Evolutionary conservation across 1,140 invertebrate species (phyloP).

Genomic region (Sycobia sp.): DNA sequence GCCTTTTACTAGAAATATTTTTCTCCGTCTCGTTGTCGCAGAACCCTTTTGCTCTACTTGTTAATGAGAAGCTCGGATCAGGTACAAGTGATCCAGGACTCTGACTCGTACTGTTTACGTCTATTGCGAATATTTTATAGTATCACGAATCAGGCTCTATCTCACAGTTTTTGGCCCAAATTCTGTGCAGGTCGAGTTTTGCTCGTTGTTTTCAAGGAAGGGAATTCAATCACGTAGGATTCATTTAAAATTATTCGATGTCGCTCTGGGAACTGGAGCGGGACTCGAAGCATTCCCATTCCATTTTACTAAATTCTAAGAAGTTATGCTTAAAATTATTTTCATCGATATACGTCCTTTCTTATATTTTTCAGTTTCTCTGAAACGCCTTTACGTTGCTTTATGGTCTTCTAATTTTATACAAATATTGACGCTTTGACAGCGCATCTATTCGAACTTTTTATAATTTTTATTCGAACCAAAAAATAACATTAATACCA

Average conservation of each 20-base stretch:
- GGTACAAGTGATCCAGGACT: too few relatives aligned
- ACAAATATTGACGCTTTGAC: conserved; percentile 15
- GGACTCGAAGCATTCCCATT: conserved; percentile 5
- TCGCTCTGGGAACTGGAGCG: background rate
- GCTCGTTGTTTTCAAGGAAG: too few relatives aligned
- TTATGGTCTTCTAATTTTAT: conserved; percentile 8
- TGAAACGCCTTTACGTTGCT: background rate
- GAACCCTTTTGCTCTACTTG: too few relatives aligned
- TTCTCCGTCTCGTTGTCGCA: background rate
- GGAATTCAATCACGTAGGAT: background rate
- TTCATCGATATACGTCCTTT: conserved; percentile 15
- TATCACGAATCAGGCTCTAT: too few relatives aligned
- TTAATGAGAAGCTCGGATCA: too few relatives aligned
- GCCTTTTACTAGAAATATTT: conserved; percentile 1
- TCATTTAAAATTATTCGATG: conserved; percentile 10
- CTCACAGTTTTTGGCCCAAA: too few relatives aligned
- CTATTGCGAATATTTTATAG: too few relatives aligned
- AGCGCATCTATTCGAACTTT: too few relatives aligned
- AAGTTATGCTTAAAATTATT: conserved; percentile 15
- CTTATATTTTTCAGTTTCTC: background rate
- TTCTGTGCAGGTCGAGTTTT: too few relatives aligned
- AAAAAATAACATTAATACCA: too few relatives aligned
- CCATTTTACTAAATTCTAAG: conserved; percentile 6
- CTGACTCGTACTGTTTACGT: too few relatives aligned
- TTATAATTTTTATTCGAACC: too few relatives aligned